These are phyloP conservation scores for Eublepharis macularius DNA, from an alignment of 2,113 vertebrate species.

Conservation along the genomic window DNA sequence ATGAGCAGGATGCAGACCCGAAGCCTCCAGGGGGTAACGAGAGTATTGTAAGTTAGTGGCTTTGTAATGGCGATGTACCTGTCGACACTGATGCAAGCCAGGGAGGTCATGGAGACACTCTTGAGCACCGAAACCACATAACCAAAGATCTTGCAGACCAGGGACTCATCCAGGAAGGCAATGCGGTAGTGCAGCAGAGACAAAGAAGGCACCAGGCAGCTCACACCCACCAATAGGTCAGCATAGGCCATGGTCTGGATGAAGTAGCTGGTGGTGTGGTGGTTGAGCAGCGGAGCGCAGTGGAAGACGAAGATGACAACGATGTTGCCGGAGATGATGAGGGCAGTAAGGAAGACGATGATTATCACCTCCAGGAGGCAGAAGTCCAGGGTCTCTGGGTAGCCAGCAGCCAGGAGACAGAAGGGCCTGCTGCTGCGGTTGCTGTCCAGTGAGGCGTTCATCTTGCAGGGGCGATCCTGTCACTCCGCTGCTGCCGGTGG, in stretches of 20 bases:
- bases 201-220: slow-evolving; percentile 94
- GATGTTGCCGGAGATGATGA: slow-evolving; percentile 95
- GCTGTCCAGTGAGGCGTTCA: slow-evolving; percentile 90
- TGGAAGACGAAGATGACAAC: slow-evolving; percentile 98
- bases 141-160: slow-evolving; percentile 93
- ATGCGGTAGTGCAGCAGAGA: slow-evolving; percentile 89
- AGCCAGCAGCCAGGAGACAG: slow-evolving; percentile 90
- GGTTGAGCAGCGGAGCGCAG: slow-evolving; percentile 95
- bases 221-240: slow-evolving; percentile 94
- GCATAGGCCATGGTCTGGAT: slow-evolving; percentile 99
- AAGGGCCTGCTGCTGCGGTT: slow-evolving; percentile 87
- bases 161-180: slow-evolving; percentile 80
- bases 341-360: slow-evolving; percentile 91
- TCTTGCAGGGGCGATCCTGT: slow-evolving; percentile 69
- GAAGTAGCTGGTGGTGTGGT: slow-evolving; percentile 97
- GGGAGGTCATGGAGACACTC: slow-evolving; percentile 94
- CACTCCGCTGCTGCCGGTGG: slow-evolving; percentile 37
- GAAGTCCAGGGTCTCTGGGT: slow-evolving; percentile 85
- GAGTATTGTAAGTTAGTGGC: slow-evolving; percentile 89
- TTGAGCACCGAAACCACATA: slow-evolving; percentile 97
- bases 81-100: slow-evolving; percentile 96
- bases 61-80: slow-evolving; percentile 95
- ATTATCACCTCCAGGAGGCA: slow-evolving; percentile 92
- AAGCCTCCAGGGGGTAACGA: slow-evolving; percentile 92
- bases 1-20: slow-evolving; percentile 91